Evolutionary conservation across 2,113 vertebrate genomes (phyloP).

Genomic region (Meriones unguiculatus): DNA sequence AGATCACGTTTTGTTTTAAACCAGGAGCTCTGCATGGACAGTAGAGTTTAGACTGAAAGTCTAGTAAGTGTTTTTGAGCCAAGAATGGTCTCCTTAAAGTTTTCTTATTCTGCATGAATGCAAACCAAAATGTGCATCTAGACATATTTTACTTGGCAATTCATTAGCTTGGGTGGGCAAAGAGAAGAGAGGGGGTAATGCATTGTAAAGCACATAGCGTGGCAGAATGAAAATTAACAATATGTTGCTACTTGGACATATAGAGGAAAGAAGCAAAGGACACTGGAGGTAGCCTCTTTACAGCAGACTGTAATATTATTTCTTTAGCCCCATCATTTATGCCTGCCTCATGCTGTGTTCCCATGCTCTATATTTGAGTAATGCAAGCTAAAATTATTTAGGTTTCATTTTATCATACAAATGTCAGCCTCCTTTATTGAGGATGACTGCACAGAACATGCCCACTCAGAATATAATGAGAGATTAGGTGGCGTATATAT

Average conservation of each 20-base stretch:
- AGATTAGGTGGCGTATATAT: not conserved
- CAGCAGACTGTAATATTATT: not conserved
- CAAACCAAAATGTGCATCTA: not conserved
- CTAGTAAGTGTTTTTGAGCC: not conserved
- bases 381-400: not conserved
- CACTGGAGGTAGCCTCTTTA: not conserved
- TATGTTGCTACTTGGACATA: not conserved
- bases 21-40: not conserved
- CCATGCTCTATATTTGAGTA: not conserved
- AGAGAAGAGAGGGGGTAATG: not conserved
- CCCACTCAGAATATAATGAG: not conserved
- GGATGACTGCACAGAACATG: not conserved
- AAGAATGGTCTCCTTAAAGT: not conserved
- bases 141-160: not conserved
- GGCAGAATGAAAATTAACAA: not conserved
- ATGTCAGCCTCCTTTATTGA: not conserved
- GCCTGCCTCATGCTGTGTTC: not conserved
- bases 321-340: not conserved
- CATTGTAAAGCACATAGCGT: not conserved
- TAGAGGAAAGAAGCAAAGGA: not conserved
- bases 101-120: not conserved
- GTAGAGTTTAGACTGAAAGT: not conserved
- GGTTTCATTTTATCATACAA: constrained; percentile 16
- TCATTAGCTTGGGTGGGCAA: not conserved
- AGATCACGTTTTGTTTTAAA: not conserved